Conservation (phyloP, 2,113 vertebrate species). For the Tupaia tana region DNA sequence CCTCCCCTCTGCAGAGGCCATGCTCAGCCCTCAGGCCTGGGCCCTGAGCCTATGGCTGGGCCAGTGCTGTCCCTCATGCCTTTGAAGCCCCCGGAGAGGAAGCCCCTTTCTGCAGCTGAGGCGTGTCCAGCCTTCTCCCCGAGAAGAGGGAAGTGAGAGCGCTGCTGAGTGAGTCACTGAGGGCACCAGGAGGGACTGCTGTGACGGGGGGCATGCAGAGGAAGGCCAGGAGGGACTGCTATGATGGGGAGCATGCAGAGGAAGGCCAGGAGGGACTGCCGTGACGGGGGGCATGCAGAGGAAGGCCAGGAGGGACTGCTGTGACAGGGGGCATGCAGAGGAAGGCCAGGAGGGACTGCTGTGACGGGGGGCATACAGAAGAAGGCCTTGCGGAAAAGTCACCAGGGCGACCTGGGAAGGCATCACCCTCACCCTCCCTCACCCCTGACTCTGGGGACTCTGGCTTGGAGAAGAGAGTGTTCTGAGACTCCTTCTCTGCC, state of each 20-base stretch:
- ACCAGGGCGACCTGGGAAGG: not conserved
- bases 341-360: not conserved
- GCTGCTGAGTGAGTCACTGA: not conserved
- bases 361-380: rapidly evolving
- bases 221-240: not conserved
- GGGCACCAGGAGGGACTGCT: not conserved
- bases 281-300: rapidly evolving
- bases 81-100: not conserved
- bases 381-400: rapidly evolving
- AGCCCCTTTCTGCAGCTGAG: not conserved
- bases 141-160: constrained; percentile 63
- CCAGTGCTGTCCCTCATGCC: not conserved
- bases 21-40: not conserved
- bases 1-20: not conserved
- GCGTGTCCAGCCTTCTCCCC: not conserved
- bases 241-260: rapidly evolving
- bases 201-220: rapidly evolving
- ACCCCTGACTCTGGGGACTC: not conserved
- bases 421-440: too few species aligned
- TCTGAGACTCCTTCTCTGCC: not conserved
- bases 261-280: not conserved
- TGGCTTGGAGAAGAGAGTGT: not conserved
- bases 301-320: not conserved
- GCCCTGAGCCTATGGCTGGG: not conserved
- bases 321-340: rapidly evolving